Evolutionary conservation across 1,140 invertebrate species (phyloP).

Genomic region (Macrotrachela quadricornifera): DNA sequence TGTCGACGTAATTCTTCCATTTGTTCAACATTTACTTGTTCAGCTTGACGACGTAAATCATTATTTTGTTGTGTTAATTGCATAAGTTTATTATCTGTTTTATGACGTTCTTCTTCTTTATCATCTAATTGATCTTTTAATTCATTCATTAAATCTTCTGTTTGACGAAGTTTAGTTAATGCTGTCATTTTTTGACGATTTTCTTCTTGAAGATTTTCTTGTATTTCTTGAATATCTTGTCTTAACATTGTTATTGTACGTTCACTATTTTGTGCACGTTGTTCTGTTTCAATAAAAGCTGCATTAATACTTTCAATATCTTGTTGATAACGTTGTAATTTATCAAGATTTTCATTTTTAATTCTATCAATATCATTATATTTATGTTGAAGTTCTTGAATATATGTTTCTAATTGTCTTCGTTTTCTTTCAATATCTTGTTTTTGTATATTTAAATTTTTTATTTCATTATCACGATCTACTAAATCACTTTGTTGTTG

Average conservation of each 20-base stretch:
- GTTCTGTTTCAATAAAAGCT: constrained; percentile 19
- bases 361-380: constrained; percentile 36
- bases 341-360: constrained; percentile 22
- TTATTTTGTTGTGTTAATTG: constrained; percentile 36
- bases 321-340: constrained; percentile 38
- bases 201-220: constrained; percentile 72
- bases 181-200: constrained; percentile 71
- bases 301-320: constrained; percentile 23
- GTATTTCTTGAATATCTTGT: constrained; percentile 55
- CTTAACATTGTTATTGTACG: constrained; percentile 41
- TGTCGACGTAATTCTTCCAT: constrained; percentile 79
- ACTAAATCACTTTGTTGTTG: constrained; percentile 75
- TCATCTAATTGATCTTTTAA: constrained; percentile 78
- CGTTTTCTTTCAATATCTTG: constrained; percentile 72
- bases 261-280: constrained; percentile 14
- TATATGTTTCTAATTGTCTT: constrained; percentile 66
- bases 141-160: constrained; percentile 66
- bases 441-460: constrained; percentile 52
- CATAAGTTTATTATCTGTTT: constrained; percentile 57
- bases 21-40: constrained; percentile 36
- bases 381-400: constrained; percentile 36
- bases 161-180: constrained; percentile 58
- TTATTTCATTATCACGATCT: constrained; percentile 69
- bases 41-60: constrained; percentile 73
- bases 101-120: constrained; percentile 66